phyloP scores from a whole-genome alignment of 1,140 invertebrate genomes.

The Caenorhabditis tropicalis region DNA sequence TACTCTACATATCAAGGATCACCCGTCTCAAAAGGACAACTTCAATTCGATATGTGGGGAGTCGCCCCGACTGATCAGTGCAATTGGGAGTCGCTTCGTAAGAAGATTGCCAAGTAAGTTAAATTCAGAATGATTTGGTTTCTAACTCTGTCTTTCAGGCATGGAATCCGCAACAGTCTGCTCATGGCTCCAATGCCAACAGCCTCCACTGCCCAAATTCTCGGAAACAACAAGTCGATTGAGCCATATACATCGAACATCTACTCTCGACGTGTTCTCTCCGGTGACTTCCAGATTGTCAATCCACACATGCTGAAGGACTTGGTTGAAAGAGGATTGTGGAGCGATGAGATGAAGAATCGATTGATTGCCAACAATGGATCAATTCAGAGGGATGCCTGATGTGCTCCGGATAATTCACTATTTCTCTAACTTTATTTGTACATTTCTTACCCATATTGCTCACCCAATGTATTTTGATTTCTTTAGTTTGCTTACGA shows the following conservation, averaged over 20 bases:
- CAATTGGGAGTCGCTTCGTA: conserved; percentile 87
- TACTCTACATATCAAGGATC: conserved; percentile 90
- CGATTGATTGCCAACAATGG: too few relatives aligned
- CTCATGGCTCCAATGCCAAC: conserved; percentile 98
- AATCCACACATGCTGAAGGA: conserved; percentile 95
- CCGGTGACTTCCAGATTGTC: conserved; percentile 83
- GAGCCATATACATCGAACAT: conserved; percentile 98
- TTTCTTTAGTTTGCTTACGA: too few relatives aligned
- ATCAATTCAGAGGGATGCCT: too few relatives aligned
- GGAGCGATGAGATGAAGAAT: too few relatives aligned
- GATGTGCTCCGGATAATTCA: too few relatives aligned
- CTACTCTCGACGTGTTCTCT: conserved; percentile 89
- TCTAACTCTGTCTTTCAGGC: conserved; percentile 59
- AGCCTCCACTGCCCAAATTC: conserved; percentile 96
- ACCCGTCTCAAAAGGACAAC: conserved; percentile 91
- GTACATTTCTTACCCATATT: too few relatives aligned
- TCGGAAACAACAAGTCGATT: conserved; percentile 98
- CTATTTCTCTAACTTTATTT: too few relatives aligned
- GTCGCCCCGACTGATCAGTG: conserved; percentile 85
- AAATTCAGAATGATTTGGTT: too few relatives aligned
- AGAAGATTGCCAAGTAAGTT: conserved; percentile 79
- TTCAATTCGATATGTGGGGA: conserved; percentile 97
- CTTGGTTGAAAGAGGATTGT: too few relatives aligned
- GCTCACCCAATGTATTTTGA: too few relatives aligned
- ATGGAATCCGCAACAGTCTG: conserved; percentile 92